These are phyloP conservation scores for Sebastes oblongus DNA, from an alignment of 2,797 vertebrate species.

Conservation along the genomic window DNA sequence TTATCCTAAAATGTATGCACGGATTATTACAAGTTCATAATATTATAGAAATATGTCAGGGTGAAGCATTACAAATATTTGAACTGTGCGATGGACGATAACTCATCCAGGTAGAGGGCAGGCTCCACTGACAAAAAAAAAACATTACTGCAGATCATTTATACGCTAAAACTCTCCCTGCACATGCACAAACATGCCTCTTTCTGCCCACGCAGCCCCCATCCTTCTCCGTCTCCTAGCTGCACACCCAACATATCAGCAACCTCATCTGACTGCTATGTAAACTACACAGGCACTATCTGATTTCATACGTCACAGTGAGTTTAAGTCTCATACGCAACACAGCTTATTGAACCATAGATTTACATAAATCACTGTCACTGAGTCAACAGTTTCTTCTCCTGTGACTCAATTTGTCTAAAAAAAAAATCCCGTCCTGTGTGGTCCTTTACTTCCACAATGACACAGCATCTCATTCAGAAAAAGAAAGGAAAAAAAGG, in stretches of 20 bases:
- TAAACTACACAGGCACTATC: neutral
- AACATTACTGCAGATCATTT: no score
- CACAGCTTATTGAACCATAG: no score
- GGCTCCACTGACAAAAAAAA: neutral
- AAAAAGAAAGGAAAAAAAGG: no score
- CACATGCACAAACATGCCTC: neutral
- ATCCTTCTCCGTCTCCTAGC: neutral
- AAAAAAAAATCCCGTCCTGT: neutral
- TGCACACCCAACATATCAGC: neutral
- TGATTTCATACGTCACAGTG: neutral
- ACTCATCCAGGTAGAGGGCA: neutral
- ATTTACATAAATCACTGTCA: no score
- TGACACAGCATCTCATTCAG: neutral
- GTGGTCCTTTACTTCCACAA: no score
- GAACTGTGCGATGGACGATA: neutral
- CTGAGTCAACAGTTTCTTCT: neutral
- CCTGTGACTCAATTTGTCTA: neutral
- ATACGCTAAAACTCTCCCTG: neutral
- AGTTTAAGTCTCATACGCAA: neutral
- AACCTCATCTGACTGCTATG: neutral
- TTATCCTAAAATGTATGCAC: neutral
- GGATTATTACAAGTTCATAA: neutral
- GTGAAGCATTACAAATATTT: neutral
- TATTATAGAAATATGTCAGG: neutral
- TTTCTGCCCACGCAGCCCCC: neutral